phyloP scores from a whole-genome alignment of 2,113 vertebrate genomes.

The Ceyx melanurus region DNA sequence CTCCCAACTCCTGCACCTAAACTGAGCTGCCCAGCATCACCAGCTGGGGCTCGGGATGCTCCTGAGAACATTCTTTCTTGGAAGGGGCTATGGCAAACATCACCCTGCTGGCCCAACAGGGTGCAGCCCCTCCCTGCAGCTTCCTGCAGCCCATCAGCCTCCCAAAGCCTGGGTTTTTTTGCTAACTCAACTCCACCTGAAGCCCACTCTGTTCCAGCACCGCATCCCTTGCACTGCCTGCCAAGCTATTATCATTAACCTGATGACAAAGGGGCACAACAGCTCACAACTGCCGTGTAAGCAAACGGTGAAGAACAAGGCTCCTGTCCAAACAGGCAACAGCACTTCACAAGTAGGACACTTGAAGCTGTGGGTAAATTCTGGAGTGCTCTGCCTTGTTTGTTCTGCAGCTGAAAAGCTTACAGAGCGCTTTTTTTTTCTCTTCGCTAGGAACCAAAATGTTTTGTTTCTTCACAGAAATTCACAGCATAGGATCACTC shows the following conservation, averaged over 20 bases:
- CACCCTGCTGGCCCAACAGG: neutral
- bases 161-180: neutral
- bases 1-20: neutral
- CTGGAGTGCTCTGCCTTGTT: neutral
- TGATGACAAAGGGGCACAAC: constrained; percentile 29
- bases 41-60: neutral
- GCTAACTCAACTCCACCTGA: neutral
- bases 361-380: neutral
- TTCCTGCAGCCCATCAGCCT: neutral
- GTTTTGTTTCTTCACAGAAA: constrained; percentile 27
- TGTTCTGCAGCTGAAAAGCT: constrained; percentile 25
- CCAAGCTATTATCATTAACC: constrained; percentile 54
- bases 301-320: constrained; percentile 25
- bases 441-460: constrained; percentile 6
- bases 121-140: neutral
- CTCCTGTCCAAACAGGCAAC: constrained; percentile 30
- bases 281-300: constrained; percentile 36
- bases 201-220: neutral
- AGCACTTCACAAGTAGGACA: neutral
- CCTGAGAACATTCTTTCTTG: neutral
- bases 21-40: neutral
- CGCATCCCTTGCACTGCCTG: neutral
- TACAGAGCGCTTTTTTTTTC: neutral
- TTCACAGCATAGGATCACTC: neutral
- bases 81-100: neutral